Percentiles rank a stretch among this genome's conserved stretches.
phyloP scores from a whole-genome alignment of 2,888 invertebrate species.

The Lampropteryx suffumata region DNA sequence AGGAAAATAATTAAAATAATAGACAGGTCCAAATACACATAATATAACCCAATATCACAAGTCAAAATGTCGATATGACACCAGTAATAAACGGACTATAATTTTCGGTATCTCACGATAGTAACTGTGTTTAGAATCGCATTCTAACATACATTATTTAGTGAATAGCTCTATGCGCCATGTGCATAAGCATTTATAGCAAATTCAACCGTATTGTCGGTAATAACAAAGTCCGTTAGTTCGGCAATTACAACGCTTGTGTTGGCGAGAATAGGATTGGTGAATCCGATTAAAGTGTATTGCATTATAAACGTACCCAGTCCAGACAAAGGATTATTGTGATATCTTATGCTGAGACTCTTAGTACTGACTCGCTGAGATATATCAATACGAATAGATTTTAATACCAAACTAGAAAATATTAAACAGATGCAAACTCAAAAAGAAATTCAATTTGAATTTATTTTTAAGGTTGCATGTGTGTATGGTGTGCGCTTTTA shows the following conservation, averaged over 20 bases:
- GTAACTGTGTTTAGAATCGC: conserved; percentile 8
- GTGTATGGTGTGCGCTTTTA: no score
- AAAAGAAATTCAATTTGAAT: no score
- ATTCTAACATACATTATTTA: conserved; percentile 30
- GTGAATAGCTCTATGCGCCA: conserved; percentile 21
- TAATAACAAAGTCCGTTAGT: conserved; percentile 35
- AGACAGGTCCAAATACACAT: no score
- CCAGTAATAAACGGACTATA: not conserved
- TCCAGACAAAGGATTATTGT: conserved; percentile 54
- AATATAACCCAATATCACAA: not conserved
- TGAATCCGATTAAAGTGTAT: conserved; percentile 49
- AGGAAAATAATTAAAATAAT: no score
- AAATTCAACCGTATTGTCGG: conserved; percentile 32
- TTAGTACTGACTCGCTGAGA: not conserved
- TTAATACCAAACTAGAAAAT: no score
- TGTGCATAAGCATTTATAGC: conserved; percentile 28
- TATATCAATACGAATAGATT: no score
- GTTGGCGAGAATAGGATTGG: conserved; percentile 22
- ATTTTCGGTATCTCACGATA: conserved; percentile 6
- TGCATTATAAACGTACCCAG: conserved; percentile 36
- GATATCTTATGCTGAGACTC: conserved; percentile 32
- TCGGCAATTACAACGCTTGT: conserved; percentile 33
- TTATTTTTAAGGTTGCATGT: no score
- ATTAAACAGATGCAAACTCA: no score
- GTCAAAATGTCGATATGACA: not conserved